phyloP scores from a whole-genome alignment of 2,888 invertebrate genomes.

The Parthenolecanium corni region DNA sequence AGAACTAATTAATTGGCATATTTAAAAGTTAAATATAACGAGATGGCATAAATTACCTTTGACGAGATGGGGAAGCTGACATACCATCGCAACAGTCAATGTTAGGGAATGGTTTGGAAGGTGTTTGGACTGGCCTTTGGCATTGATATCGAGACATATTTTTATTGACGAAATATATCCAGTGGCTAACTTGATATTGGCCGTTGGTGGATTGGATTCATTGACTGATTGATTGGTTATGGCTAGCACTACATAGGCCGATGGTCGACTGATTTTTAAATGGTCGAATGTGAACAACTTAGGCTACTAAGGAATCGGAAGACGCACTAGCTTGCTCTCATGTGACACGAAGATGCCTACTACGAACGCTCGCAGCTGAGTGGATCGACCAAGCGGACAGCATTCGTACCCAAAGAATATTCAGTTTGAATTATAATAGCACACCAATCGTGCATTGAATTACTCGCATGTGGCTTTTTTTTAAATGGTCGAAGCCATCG shows the following conservation, averaged over 20 bases:
- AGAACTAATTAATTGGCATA: background rate
- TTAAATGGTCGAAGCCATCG: background rate
- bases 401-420: background rate
- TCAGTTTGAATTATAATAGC: background rate
- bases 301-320: background rate
- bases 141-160: background rate
- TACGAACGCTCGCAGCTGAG: background rate
- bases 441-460: background rate
- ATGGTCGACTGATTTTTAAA: no score
- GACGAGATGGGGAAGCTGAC: conserved; percentile 4
- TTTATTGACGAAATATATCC: background rate
- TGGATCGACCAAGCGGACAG: background rate
- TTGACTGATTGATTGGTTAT: background rate
- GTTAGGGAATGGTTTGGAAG: background rate
- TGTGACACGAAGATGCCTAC: background rate
- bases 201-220: background rate
- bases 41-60: conserved; percentile 24
- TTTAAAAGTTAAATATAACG: conserved; percentile 18
- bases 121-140: conserved; percentile 1
- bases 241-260: background rate
- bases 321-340: background rate
- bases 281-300: background rate
- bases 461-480: background rate
- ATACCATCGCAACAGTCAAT: conserved; percentile 16
- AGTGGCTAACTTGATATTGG: background rate